A percentile compares a stretch with the other conserved stretches of the same genome.
Conservation (phyloP, 92 coral and sea anemone species). For the Heliopora coerulea region DNA sequence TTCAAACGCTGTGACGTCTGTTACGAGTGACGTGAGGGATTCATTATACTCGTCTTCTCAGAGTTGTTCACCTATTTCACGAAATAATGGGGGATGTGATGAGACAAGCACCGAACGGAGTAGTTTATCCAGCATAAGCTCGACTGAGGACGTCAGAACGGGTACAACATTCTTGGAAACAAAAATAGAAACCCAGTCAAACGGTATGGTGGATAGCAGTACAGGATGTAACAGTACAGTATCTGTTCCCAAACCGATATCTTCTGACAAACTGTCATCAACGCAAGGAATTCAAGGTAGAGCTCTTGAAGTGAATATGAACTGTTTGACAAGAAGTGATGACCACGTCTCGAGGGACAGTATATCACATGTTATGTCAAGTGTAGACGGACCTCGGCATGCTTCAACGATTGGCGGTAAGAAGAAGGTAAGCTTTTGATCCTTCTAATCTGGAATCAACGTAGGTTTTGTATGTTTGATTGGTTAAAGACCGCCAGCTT, state of each 20-base stretch:
- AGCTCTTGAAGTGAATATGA: too few relatives aligned
- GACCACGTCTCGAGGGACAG: not conserved
- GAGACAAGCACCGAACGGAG: conserved; percentile 13
- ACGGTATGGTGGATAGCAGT: not conserved
- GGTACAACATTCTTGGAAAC: not conserved
- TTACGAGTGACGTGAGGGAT: conserved; percentile 2
- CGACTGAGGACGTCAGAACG: conserved; percentile 33
- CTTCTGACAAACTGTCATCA: not conserved
- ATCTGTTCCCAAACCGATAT: not conserved
- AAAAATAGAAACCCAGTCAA: not conserved
- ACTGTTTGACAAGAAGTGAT: not conserved
- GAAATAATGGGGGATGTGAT: not conserved
- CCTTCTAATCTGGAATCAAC: too few relatives aligned
- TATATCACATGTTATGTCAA: conserved; percentile 15
- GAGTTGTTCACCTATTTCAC: not conserved
- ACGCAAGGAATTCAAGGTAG: not conserved
- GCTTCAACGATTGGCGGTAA: conserved; percentile 29
- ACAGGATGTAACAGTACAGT: not conserved
- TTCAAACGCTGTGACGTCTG: not conserved
- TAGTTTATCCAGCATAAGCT: conserved; percentile 39
- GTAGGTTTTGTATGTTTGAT: too few relatives aligned
- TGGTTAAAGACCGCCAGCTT: too few relatives aligned
- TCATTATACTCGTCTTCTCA: not conserved
- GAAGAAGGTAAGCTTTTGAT: conserved; percentile 34
- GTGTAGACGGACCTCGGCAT: conserved; percentile 12